A percentile compares a stretch with the other conserved stretches of the same genome.
Conservation (phyloP, 2,113 vertebrate species). For the Equus quagga region DNA sequence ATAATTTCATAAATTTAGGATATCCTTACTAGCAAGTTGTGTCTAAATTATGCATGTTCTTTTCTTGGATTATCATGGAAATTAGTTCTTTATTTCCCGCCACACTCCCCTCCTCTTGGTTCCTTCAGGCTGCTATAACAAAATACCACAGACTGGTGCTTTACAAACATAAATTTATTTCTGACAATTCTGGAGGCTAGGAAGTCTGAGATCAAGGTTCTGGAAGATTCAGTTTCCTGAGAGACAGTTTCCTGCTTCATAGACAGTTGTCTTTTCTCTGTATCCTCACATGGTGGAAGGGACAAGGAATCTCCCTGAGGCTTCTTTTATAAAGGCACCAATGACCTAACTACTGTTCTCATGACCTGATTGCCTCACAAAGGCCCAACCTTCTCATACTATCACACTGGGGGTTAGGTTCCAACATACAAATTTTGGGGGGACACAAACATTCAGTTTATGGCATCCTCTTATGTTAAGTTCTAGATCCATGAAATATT, state of each 20-base stretch:
- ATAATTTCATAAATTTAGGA: slow-evolving; percentile 7
- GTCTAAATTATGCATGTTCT: background rate
- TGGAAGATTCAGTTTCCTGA: background rate
- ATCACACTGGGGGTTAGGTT: background rate
- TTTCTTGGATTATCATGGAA: background rate
- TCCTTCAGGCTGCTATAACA: background rate
- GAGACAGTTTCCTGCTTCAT: background rate
- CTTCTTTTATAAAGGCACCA: background rate
- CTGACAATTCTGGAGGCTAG: background rate
- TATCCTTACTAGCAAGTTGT: background rate
- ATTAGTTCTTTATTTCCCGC: background rate
- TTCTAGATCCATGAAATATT: background rate
- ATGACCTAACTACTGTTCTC: background rate
- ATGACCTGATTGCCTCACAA: background rate
- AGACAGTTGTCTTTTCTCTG: background rate
- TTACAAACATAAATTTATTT: background rate
- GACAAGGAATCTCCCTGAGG: background rate
- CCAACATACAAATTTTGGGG: background rate
- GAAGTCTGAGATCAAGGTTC: background rate
- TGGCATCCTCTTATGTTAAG: background rate
- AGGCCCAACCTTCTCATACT: background rate
- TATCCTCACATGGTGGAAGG: background rate
- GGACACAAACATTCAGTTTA: background rate
- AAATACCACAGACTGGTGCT: background rate
- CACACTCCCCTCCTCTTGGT: background rate